Conservation (phyloP, 2,797 vertebrate species). For the Clarias laeviceps region DNA sequence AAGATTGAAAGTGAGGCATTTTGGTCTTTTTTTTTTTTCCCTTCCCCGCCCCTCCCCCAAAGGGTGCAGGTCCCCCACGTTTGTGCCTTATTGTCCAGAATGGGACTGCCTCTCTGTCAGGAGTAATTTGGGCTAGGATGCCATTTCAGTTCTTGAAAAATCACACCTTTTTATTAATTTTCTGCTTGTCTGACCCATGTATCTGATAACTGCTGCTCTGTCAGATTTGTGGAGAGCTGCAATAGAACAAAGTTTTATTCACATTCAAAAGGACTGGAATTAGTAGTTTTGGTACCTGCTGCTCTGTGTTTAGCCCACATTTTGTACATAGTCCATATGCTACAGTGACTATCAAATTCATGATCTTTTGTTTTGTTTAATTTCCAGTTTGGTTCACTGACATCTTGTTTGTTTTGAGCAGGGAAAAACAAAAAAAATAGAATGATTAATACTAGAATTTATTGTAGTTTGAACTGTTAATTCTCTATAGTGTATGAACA, state of each 20-base stretch:
- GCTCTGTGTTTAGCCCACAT: not conserved
- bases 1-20: constrained; percentile 43
- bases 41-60: not conserved
- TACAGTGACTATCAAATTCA: constrained; percentile 13
- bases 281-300: not conserved
- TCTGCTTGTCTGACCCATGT: not conserved
- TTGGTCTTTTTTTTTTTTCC: not conserved
- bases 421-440: constrained; percentile 33
- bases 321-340: constrained; percentile 20
- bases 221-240: not conserved
- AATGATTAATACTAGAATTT: constrained; percentile 8
- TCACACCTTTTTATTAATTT: constrained; percentile 12
- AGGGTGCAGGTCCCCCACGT: constrained; percentile 52
- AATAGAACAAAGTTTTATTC: constrained; percentile 3
- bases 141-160: not conserved
- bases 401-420: constrained; percentile 25
- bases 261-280: constrained; percentile 2
- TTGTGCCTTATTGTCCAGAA: constrained; percentile 54
- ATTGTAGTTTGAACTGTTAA: not conserved
- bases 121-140: constrained; percentile 7
- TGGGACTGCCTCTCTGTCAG: constrained; percentile 39
- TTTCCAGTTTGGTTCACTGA: constrained; percentile 26
- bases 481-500: constrained; percentile 6
- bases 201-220: not conserved
- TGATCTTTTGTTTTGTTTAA: not conserved